Base-by-base conservation (phyloP, 2,888 invertebrate genomes). In the Myopa testacea region DNA sequence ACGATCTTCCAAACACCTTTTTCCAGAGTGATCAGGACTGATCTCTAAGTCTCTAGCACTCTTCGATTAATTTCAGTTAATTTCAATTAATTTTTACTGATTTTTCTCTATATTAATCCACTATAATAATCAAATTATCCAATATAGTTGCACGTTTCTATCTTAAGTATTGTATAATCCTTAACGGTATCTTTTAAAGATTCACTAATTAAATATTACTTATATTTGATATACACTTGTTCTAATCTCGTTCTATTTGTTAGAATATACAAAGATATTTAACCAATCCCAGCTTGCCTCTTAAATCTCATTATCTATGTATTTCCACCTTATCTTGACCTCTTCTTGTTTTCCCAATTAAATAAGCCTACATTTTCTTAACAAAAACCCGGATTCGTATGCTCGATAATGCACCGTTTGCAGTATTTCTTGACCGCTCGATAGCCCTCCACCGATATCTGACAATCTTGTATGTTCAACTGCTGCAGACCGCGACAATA, bases 321-420 rank as follows among this genome's bases (percentile, higher is more conserved):
- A 1, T 45, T 45, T 8, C 3, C 16, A 55, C 55, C 0, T n/a
- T 55, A 16, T n/a, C 55, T 14, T 50, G 50, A 50, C 26, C 26
- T 26, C 26, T 26, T 1, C 26, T 26, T 26, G 26, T 26, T 26
- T 26, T 50, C 50, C 50, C 14, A 1, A 50, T 50, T 14, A 50
- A 14, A 26, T 26, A 26, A 50, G 2, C 55, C n/a, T 55, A 8
- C 55, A 14, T 4, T 37, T 55, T 62, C 26, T 80, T 70, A 78
- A 90, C 94, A 96, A 89, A 98, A 97, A 45, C 96, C 97, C 80
- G 97, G 97, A 90, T 98, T 97, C 3, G 97, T 97, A 87, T 98
- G 97, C 88, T 98, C 97, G 82, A 98, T 97, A 81, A 97, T 94
- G 89, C 97, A 98, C 84, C 95, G 90, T 85, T 96, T 95, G 90